Conservation (phyloP, 2,888 invertebrate species). For the Parnassius glacialis region DNA sequence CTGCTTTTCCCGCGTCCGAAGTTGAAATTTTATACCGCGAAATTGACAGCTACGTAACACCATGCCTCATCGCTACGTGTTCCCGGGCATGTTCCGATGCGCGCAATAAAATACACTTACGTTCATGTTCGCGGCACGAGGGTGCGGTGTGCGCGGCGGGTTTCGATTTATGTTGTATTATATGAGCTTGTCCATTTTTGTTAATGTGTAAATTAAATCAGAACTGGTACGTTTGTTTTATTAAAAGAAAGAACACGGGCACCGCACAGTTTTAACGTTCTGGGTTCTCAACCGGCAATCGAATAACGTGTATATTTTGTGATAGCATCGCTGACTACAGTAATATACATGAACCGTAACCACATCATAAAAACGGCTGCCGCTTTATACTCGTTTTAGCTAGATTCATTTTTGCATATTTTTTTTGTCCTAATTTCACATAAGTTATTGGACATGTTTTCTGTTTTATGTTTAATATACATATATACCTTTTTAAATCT, state of each 20-base stretch:
- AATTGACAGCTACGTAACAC: slow-evolving; percentile 69
- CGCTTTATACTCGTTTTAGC: too few relatives aligned
- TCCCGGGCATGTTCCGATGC: slow-evolving; percentile 54
- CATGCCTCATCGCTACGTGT: slow-evolving; percentile 64
- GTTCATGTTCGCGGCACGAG: slow-evolving; percentile 52
- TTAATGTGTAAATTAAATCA: slow-evolving; percentile 76
- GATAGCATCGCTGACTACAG: slow-evolving; percentile 17
- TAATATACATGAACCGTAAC: slow-evolving; percentile 6
- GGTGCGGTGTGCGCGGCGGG: slow-evolving; percentile 61
- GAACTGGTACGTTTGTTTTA: slow-evolving; percentile 32
- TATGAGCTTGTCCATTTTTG: slow-evolving; percentile 72
- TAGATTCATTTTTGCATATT: slow-evolving; percentile 15
- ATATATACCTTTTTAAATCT: not conserved
- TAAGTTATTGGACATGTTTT: too few relatives aligned
- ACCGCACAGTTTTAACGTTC: slow-evolving; percentile 20
- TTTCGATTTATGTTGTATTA: slow-evolving; percentile 69
- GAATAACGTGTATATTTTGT: slow-evolving; percentile 10
- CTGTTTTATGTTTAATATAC: not conserved
- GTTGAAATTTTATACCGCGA: slow-evolving; percentile 72
- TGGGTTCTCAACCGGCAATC: slow-evolving; percentile 8
- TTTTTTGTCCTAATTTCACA: slow-evolving; percentile 11
- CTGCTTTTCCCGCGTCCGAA: slow-evolving; percentile 70
- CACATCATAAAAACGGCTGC: slow-evolving; percentile 9
- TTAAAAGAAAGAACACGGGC: slow-evolving; percentile 22
- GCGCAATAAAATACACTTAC: slow-evolving; percentile 61